Evolutionary conservation across 2,888 invertebrate species (phyloP).

Genomic region (Leptopilina drosophilae): DNA sequence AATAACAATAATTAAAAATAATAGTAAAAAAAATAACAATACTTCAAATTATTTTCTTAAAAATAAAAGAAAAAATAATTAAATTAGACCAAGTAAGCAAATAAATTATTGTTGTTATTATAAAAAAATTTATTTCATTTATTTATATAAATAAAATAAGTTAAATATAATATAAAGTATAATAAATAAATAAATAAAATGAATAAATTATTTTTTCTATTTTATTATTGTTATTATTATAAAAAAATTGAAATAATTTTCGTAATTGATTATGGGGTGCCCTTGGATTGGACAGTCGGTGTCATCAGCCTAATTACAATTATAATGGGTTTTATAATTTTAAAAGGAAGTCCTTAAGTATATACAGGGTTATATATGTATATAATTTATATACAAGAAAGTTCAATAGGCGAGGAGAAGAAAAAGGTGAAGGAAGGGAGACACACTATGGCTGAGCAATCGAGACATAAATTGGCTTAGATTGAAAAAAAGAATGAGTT

Average conservation of each 20-base stretch:
- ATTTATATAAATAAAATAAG: too few relatives aligned
- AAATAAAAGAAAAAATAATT: too few relatives aligned
- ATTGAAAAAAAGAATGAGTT: constrained; percentile 34
- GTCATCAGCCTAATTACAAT: not conserved
- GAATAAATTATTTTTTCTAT: too few relatives aligned
- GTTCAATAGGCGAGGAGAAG: constrained; percentile 16
- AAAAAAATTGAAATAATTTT: not conserved
- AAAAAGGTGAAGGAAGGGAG: constrained; percentile 5
- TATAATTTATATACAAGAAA: constrained; percentile 4
- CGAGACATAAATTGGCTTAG: constrained; percentile 34
- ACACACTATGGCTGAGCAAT: constrained; percentile 17
- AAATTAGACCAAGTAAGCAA: too few relatives aligned
- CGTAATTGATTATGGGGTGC: not conserved
- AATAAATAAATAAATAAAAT: too few relatives aligned
- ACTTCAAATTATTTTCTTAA: too few relatives aligned
- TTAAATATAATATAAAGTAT: too few relatives aligned
- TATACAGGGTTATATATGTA: not conserved
- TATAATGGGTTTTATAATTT: constrained; percentile 15
- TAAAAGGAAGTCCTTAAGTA: constrained; percentile 17
- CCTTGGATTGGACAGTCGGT: not conserved
- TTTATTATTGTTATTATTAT: not conserved
- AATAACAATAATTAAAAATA: too few relatives aligned
- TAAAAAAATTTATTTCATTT: too few relatives aligned
- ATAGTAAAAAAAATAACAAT: too few relatives aligned
- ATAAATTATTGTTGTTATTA: too few relatives aligned